Base-by-base conservation (phyloP, 2,888 invertebrate species). In the Megamerina dolium region DNA sequence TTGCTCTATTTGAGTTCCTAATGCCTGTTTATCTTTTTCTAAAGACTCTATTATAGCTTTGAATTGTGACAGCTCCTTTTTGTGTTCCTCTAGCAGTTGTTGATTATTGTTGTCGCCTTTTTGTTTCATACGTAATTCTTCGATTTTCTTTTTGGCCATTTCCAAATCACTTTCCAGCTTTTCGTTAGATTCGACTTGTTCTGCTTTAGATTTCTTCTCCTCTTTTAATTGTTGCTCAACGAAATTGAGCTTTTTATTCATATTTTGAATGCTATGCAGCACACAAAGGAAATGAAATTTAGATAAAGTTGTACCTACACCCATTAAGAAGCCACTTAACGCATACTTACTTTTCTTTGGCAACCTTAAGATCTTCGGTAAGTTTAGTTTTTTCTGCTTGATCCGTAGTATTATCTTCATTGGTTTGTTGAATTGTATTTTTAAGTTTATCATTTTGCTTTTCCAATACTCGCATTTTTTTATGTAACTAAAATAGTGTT, bases 331-430 rank as follows among this genome's bases (percentile, higher is more conserved):
- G n/a, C n/a, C n/a, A n/a, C n/a, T n/a, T n/a, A n/a, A n/a, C n/a
- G n/a, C n/a, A n/a, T n/a, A n/a, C n/a, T n/a, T 44, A 56, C 54
- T 41, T 43, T 14, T 54, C 51, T 13, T 29, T 48, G 26, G 27
- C 37, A 2, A 13, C 33, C 14, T 45, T 46, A 5, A 52, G 42
- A 4, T 54, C 51, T 12, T 51, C 50, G 2, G 30, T 18, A 2
- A 52, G 36, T n/a, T 40, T 34, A 2, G 21, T 14, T 33, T 43
- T 51, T 19, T 53, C 51, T 2, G 31, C 23, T 17, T 45, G 27
- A 12, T 47, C 50, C 17, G 33, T 39, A n/a, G 30, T 33, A 3
- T 12, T 18, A 10, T 51, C 45, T 6, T 51, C 45, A 8, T 47
- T 50, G 18, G 23, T 41, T 13, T 36, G 32, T 30, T 51, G 47